phyloP scores from a whole-genome alignment of 2,797 vertebrate genomes.

The Sparidentex hasta region DNA sequence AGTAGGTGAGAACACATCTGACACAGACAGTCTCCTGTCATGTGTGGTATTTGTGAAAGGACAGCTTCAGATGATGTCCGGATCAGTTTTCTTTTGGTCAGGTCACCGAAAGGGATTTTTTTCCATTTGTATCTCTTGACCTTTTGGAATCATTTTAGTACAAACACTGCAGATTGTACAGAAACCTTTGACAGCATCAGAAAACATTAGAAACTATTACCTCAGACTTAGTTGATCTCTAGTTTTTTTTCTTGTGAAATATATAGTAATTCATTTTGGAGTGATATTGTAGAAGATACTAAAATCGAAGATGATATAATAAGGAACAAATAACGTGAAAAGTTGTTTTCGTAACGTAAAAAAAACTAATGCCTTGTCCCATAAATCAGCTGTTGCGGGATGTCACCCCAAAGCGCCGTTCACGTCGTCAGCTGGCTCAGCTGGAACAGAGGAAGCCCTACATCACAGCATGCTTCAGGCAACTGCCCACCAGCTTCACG shows the following conservation, averaged over 20 bases:
- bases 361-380: conserved; percentile 20
- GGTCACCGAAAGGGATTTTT: conserved; percentile 14
- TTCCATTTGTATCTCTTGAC: not conserved
- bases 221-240: not conserved
- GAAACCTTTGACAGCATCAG: conserved; percentile 17
- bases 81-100: conserved; percentile 29
- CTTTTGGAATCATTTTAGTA: not conserved
- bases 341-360: too few species aligned
- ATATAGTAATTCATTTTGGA: not conserved
- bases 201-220: conserved; percentile 5
- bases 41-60: too few species aligned
- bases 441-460: conserved; percentile 91
- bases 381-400: conserved; percentile 89
- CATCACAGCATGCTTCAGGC: conserved; percentile 92
- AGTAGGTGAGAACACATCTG: too few species aligned
- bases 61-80: not conserved
- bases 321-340: not conserved
- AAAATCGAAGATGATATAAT: not conserved
- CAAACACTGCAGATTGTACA: conserved; percentile 1
- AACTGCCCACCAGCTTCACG: conserved; percentile 90
- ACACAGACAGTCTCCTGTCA: too few species aligned
- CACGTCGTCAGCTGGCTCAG: conserved; percentile 91
- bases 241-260: not conserved
- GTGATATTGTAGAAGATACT: not conserved
- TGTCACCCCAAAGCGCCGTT: conserved; percentile 85